Evolutionary conservation across 2,113 vertebrate species (phyloP).

Genomic region (Bubalus kerabau): DNA sequence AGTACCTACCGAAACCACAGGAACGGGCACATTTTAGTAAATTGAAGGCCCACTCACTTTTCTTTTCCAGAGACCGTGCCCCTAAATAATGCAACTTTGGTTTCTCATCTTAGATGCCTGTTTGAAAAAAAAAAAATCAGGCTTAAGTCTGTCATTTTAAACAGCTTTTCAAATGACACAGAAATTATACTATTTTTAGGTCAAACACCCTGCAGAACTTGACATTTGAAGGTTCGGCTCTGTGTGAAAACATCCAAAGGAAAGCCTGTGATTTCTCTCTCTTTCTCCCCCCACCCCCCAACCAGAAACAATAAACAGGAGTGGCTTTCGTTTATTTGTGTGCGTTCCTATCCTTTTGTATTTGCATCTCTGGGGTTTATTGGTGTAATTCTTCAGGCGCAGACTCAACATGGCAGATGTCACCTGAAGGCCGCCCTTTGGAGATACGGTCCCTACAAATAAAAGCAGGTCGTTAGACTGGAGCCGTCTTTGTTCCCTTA

Average conservation of each 20-base stretch:
- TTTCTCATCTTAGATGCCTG: not conserved
- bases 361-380: conserved; percentile 7
- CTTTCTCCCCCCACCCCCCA: not conserved
- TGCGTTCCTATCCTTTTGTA: not conserved
- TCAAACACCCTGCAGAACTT: conserved; percentile 66
- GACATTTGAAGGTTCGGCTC: conserved; percentile 59
- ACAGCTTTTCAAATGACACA: conserved; percentile 58
- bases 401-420: conserved; percentile 33
- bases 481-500: conserved; percentile 64
- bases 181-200: conserved; percentile 70
- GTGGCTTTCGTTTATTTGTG: not conserved
- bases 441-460: conserved; percentile 36
- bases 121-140: conserved; percentile 38
- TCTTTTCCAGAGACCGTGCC: not conserved
- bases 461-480: conserved; percentile 56
- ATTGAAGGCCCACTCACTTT: not conserved
- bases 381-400: not conserved
- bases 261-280: conserved; percentile 15
- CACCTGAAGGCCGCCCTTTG: conserved; percentile 55
- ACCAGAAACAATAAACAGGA: conserved; percentile 53
- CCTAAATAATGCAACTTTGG: not conserved
- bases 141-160: conserved; percentile 66
- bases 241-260: conserved; percentile 53
- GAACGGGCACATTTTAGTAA: not conserved
- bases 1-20: not conserved